Evolutionary conservation across 2,113 vertebrate genomes (phyloP).

Genomic region (Amazona vittata): DNA sequence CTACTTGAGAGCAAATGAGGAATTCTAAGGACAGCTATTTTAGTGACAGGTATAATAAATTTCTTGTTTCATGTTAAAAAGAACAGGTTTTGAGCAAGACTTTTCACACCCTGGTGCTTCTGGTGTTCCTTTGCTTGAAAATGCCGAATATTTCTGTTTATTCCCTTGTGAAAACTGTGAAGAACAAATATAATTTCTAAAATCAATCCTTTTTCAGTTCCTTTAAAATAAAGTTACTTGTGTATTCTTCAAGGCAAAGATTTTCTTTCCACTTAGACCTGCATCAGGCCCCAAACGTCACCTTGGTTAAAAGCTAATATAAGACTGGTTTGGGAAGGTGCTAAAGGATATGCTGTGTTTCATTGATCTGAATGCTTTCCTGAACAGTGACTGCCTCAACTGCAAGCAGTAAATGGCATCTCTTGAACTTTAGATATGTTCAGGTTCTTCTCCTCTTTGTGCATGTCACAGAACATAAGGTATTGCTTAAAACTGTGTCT

Average conservation of each 20-base stretch:
- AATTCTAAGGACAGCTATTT: conserved; percentile 33
- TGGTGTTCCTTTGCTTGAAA: background rate
- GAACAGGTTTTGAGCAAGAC: background rate
- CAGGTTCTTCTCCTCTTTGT: background rate
- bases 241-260: background rate
- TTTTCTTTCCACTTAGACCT: background rate
- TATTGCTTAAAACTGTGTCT: background rate
- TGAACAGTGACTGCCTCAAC: background rate
- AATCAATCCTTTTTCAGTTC: background rate
- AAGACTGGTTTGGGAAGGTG: background rate
- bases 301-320: background rate
- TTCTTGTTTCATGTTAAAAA: background rate
- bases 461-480: background rate
- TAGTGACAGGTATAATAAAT: background rate
- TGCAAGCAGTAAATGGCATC: background rate
- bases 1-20: background rate
- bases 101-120: background rate
- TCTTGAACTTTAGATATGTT: background rate
- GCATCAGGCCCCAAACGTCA: background rate
- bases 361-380: background rate
- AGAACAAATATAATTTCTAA: background rate
- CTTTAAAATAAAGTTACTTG: background rate
- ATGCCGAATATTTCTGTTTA: background rate
- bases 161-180: background rate
- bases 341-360: background rate